A percentile compares a stretch with the other conserved stretches of the same genome.
These are phyloP conservation scores for Zootoca vivipara DNA, from an alignment of 2,113 vertebrate species.

Conservation along the genomic window DNA sequence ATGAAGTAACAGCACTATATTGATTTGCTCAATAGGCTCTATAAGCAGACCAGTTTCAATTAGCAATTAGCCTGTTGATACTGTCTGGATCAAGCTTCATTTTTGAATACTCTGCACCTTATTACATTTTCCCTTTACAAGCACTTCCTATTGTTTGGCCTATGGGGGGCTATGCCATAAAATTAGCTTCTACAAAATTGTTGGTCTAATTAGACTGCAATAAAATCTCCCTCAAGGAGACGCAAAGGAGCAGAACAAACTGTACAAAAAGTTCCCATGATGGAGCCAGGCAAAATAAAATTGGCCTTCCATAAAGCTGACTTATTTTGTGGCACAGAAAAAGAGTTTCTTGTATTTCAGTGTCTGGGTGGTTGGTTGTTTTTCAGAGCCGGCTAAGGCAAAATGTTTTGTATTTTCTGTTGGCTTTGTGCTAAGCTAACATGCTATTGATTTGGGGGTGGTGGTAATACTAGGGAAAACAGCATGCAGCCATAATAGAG, in stretches of 20 bases:
- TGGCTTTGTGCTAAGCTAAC: neutral
- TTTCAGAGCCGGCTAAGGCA: conserved; percentile 2
- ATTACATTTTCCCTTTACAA: conserved; percentile 11
- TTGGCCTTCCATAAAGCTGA: neutral
- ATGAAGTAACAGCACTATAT: neutral
- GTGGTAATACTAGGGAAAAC: neutral
- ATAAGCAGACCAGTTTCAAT: fast-evolving
- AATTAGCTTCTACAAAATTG: conserved; percentile 31
- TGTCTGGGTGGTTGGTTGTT: neutral
- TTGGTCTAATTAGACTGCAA: conserved; percentile 5
- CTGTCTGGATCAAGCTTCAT: neutral
- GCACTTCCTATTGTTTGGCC: conserved; percentile 34
- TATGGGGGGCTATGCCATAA: conserved; percentile 5
- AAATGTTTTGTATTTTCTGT: neutral
- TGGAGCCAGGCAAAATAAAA: neutral
- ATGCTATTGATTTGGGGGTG: conserved; percentile 25
- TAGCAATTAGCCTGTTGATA: conserved; percentile 10
- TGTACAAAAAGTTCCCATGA: neutral
- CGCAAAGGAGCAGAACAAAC: conserved; percentile 22
- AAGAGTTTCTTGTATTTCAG: neutral
- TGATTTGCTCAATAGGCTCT: neutral
- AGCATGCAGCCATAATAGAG: neutral
- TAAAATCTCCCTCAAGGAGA: conserved; percentile 36
- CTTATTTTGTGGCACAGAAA: neutral
- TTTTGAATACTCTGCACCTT: neutral